Conservation (phyloP, 2,113 vertebrate species). For the Copsychus sechellarum region DNA sequence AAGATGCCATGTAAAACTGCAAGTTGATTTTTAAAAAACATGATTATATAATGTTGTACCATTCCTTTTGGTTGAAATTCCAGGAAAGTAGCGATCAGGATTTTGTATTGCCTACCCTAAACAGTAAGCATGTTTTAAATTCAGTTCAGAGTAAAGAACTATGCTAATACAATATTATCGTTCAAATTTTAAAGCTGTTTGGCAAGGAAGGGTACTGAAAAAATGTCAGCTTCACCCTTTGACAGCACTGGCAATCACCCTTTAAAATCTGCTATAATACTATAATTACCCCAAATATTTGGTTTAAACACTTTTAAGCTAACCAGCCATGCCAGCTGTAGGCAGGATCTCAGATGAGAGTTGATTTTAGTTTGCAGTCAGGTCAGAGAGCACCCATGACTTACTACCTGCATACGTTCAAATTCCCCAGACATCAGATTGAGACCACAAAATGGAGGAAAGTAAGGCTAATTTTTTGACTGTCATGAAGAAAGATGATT, state of each 20-base stretch:
- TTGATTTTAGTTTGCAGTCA: conserved; percentile 26
- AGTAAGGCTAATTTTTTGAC: conserved; percentile 42
- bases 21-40: conserved; percentile 51
- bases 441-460: conserved; percentile 48
- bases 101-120: conserved; percentile 46
- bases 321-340: background rate
- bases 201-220: conserved; percentile 3
- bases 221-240: conserved; percentile 33
- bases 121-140: conserved; percentile 51
- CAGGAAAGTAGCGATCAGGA: conserved; percentile 47
- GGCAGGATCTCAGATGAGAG: background rate
- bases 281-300: conserved; percentile 40
- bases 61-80: conserved; percentile 58
- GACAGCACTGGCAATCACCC: conserved; percentile 40
- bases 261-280: conserved; percentile 39
- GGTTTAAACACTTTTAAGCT: conserved; percentile 22
- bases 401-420: conserved; percentile 18
- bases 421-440: background rate
- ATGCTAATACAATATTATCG: background rate
- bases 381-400: conserved; percentile 27
- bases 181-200: conserved; percentile 35
- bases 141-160: background rate
- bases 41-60: conserved; percentile 57
- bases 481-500: conserved; percentile 55
- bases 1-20: conserved; percentile 63